These are phyloP conservation scores for Ptychochromis oligacanthus DNA, from an alignment of 2,113 vertebrate species.

Conservation along the genomic window DNA sequence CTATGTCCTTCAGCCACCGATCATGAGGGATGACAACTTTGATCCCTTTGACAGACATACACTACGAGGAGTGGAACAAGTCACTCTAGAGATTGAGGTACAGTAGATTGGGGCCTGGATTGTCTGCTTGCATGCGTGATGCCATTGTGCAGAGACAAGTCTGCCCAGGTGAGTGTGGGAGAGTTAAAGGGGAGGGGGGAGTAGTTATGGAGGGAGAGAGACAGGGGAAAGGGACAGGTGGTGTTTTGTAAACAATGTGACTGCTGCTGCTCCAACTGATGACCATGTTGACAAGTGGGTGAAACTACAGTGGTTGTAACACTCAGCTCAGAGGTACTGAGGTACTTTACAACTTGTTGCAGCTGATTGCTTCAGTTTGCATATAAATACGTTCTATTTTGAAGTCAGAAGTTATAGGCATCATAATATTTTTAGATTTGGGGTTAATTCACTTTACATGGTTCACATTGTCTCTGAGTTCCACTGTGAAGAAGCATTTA, in stretches of 20 bases:
- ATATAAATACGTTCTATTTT: not conserved
- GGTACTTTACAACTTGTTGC: not conserved
- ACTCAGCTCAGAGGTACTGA: not conserved
- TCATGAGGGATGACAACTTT: conserved; percentile 94
- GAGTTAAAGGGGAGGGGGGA: not conserved
- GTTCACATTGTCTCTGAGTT: not conserved
- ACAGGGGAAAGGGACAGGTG: not conserved
- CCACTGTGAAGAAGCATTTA: not conserved
- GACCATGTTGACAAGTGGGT: too few species aligned
- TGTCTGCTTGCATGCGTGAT: not conserved
- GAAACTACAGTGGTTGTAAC: not conserved
- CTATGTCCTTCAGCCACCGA: conserved; percentile 90
- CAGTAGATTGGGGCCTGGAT: not conserved
- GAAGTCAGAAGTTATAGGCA: not conserved
- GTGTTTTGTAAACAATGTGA: not conserved
- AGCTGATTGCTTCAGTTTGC: not conserved
- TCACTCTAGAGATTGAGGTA: conserved; percentile 88
- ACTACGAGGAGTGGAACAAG: conserved; percentile 82
- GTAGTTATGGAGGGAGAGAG: too few species aligned
- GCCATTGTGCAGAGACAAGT: not conserved
- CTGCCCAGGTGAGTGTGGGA: not conserved
- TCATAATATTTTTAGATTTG: not conserved
- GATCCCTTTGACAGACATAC: conserved; percentile 95
- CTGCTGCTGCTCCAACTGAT: too few species aligned
- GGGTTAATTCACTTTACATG: not conserved